Percentiles rank a stretch among this genome's conserved stretches.
Conservation (phyloP, 2,888 invertebrate genomes). For the Amitus sp. region DNA sequence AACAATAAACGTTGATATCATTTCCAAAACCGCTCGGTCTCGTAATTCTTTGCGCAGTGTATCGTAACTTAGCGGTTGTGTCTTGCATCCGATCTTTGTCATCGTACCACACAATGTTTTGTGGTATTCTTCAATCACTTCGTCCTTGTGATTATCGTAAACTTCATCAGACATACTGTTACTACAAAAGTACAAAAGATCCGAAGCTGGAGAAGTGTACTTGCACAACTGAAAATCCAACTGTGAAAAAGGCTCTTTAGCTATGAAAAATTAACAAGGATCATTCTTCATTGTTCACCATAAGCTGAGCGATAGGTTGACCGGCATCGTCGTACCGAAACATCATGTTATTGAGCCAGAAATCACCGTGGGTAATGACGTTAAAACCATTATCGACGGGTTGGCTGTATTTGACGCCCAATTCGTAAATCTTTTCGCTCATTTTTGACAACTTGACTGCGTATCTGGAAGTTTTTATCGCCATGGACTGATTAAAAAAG, state of each 20-base stretch:
- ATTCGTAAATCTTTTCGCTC: constrained; percentile 19
- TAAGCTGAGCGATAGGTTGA: constrained; percentile 50
- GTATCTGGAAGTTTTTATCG: constrained; percentile 37
- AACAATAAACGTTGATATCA: constrained; percentile 46
- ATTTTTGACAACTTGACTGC: constrained; percentile 45
- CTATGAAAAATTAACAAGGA: too few species aligned
- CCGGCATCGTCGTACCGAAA: constrained; percentile 53
- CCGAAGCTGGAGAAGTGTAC: constrained; percentile 65
- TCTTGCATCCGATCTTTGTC: constrained; percentile 49
- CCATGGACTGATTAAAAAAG: background rate
- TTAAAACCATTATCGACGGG: constrained; percentile 43
- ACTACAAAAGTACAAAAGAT: constrained; percentile 65
- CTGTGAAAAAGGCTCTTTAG: constrained; percentile 52
- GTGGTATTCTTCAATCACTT: constrained; percentile 49
- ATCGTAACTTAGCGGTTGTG: constrained; percentile 45
- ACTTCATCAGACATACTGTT: constrained; percentile 56
- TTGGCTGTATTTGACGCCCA: constrained; percentile 10
- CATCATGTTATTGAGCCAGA: constrained; percentile 61
- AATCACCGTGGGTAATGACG: constrained; percentile 59
- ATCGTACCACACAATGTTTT: constrained; percentile 43
- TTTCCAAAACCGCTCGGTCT: constrained; percentile 41
- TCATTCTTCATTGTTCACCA: too few species aligned
- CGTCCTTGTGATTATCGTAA: constrained; percentile 34
- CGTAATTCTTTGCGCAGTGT: constrained; percentile 39
- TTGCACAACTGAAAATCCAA: constrained; percentile 66